A percentile compares a stretch with the other conserved stretches of the same genome.
Conservation (phyloP, 1,140 invertebrate genomes). For the Diabrotica virgifera region DNA sequence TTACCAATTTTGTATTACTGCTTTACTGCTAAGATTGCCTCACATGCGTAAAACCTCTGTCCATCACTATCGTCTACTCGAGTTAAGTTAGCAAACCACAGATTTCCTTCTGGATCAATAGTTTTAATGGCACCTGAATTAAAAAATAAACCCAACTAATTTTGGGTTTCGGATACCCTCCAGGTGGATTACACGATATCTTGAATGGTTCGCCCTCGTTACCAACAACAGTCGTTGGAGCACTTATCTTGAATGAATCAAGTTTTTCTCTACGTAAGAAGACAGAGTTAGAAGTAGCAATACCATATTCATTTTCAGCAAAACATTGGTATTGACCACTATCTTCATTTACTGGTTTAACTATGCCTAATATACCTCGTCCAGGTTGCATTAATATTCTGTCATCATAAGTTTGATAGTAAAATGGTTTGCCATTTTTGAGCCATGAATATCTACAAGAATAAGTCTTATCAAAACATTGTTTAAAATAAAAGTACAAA, state of each 20-base stretch:
- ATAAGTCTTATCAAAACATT: no score
- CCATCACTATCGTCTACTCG: constrained; percentile 70
- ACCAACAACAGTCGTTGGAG: constrained; percentile 60
- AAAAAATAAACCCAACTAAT: constrained; percentile 89
- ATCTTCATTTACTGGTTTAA: constrained; percentile 85
- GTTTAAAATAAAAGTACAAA: no score
- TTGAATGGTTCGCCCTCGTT: constrained; percentile 86
- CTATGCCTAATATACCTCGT: constrained; percentile 86
- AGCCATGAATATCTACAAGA: constrained; percentile 85
- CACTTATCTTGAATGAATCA: constrained; percentile 81
- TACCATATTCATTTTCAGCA: constrained; percentile 92
- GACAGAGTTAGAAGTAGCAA: constrained; percentile 90
- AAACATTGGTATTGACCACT: constrained; percentile 97
- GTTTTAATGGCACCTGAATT: constrained; percentile 78
- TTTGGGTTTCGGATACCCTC: constrained; percentile 90
- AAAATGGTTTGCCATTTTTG: constrained; percentile 91
- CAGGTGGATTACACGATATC: constrained; percentile 83
- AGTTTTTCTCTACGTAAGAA: constrained; percentile 92
- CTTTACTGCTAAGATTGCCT: constrained; percentile 80
- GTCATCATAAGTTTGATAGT: constrained; percentile 87
- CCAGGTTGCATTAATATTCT: constrained; percentile 90
- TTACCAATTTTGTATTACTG: constrained; percentile 91
- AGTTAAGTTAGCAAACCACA: constrained; percentile 94
- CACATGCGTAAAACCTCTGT: constrained; percentile 82
- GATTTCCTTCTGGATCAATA: constrained; percentile 86